Evolutionary conservation across 2,888 invertebrate genomes (phyloP).

Genomic region (Plagodis pulveraria): DNA sequence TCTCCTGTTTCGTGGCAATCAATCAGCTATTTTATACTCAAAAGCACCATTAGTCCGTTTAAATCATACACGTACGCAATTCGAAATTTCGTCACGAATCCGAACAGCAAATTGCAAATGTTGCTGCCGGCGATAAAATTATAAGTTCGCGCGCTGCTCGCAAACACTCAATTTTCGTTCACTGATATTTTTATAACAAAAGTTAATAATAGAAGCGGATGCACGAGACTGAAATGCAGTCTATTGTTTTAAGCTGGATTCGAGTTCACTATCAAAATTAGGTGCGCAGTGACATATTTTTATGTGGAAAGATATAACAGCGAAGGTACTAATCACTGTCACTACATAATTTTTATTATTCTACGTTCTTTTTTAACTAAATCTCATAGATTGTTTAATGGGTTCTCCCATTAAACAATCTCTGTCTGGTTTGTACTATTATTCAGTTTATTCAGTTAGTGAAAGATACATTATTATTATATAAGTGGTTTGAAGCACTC

Average conservation of each 20-base stretch:
- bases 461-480: too few species aligned
- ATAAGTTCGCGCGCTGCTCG: conserved; percentile 26
- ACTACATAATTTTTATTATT: too few species aligned
- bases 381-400: too few species aligned
- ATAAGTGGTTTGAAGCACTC: too few species aligned
- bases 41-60: conserved; percentile 12
- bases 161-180: conserved; percentile 51
- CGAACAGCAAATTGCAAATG: conserved; percentile 25
- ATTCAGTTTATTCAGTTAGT: too few species aligned
- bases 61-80: conserved; percentile 23
- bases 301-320: too few species aligned
- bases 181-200: conserved; percentile 65
- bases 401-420: too few species aligned
- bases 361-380: too few species aligned
- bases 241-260: conserved; percentile 50
- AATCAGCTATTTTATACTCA: not conserved
- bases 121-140: conserved; percentile 24
- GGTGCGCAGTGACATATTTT: too few species aligned
- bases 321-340: too few species aligned
- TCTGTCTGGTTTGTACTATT: too few species aligned
- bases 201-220: conserved; percentile 56
- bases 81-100: conserved; percentile 27
- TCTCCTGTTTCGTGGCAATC: not conserved
- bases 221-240: conserved; percentile 45
- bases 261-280: too few species aligned